Evolutionary conservation across 2,888 invertebrate species (phyloP), one percentile per base, ranked within the genome.

Genomic region (Lithophane leautieri): DNA sequence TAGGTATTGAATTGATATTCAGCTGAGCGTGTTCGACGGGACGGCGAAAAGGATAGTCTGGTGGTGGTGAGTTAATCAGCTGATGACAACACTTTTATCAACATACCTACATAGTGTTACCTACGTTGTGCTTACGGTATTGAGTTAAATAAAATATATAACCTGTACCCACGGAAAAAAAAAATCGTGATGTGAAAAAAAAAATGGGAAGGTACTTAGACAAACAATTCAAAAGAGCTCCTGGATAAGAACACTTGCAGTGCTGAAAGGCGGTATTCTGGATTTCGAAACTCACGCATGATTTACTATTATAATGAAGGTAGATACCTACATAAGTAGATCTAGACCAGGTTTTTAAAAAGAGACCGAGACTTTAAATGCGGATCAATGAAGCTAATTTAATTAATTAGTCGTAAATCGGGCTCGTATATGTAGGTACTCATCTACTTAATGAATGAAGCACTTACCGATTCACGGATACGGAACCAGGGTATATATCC

Each of bases 51-150:
- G 6, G 2, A 4, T n/a, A 47, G 16, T 19, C n/a, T 7, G 42
- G 34, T 16, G 8, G 34, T 34, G 34, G 34, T 34, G 9, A 22
- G 34, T 19, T 34, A 52, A 52, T n/a, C n/a, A 11, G 14, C 22
- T 52, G 40, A 71, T 71, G 25, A n/a, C n/a, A n/a, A 42, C 2
- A 52, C 16, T 52, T 50, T 42, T 71, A 52, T 70, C 40, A 22
- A 47, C n/a, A 12, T 44, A 63, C 16, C 28, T 47, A 61, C 47
- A 8, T 66, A 52, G 34, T 54, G 70, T 28, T n/a, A 70, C 22
- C 12, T 16, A 25, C 19, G 16, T 28, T 28, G 4, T 70, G 0
- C 16, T 44, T 28, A 19, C 22, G 8, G 14, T n/a, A n/a, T n/a
- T n/a, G n/a, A n/a, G n/a, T n/a, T n/a, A n/a, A n/a, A n/a, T n/a